Percentiles rank a stretch among this genome's conserved stretches.
phyloP scores from a whole-genome alignment of 2,888 invertebrate species.

The Smittia aterrima region DNA sequence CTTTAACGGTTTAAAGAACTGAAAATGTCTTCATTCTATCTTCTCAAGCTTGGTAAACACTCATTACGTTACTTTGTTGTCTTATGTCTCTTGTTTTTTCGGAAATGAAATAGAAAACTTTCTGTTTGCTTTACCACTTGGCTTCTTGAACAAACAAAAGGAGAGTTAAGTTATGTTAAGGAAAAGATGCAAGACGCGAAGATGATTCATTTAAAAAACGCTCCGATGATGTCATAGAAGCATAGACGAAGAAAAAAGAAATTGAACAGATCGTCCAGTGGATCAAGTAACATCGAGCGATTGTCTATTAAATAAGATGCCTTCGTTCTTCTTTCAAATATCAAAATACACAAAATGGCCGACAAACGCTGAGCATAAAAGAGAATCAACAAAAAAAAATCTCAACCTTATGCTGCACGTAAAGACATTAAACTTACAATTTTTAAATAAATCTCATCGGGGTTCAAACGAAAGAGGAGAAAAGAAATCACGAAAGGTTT shows the following conservation, averaged over 20 bases:
- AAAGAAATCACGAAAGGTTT: constrained; percentile 2
- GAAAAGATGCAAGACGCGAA: constrained; percentile 1
- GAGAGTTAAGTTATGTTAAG: not conserved
- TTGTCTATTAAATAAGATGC: constrained; percentile 21
- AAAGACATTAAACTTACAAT: constrained; percentile 11
- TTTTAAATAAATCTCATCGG: constrained; percentile 31
- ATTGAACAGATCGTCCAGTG: not conserved
- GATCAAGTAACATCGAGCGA: constrained; percentile 35
- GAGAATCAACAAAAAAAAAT: constrained; percentile 32
- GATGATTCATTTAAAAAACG: constrained; percentile 2
- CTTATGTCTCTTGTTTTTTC: not conserved
- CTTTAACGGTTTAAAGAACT: constrained; percentile 32
- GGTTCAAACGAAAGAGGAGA: not conserved
- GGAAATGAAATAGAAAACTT: constrained; percentile 34
- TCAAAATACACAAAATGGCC: constrained; percentile 37
- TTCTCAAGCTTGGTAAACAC: not conserved
- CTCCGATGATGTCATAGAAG: constrained; percentile 5
- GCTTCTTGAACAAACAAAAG: not conserved
- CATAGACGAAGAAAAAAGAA: too few species aligned
- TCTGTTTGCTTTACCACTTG: constrained; percentile 8
- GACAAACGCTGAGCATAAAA: constrained; percentile 31
- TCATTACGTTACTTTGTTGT: constrained; percentile 3
- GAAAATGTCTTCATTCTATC: constrained; percentile 39
- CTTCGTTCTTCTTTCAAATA: constrained; percentile 14
- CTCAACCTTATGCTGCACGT: constrained; percentile 24